Percentiles rank a stretch among this genome's conserved stretches.
These are phyloP conservation scores for Pterocles burchelli DNA, from an alignment of 2,113 vertebrate species.

Conservation along the genomic window DNA sequence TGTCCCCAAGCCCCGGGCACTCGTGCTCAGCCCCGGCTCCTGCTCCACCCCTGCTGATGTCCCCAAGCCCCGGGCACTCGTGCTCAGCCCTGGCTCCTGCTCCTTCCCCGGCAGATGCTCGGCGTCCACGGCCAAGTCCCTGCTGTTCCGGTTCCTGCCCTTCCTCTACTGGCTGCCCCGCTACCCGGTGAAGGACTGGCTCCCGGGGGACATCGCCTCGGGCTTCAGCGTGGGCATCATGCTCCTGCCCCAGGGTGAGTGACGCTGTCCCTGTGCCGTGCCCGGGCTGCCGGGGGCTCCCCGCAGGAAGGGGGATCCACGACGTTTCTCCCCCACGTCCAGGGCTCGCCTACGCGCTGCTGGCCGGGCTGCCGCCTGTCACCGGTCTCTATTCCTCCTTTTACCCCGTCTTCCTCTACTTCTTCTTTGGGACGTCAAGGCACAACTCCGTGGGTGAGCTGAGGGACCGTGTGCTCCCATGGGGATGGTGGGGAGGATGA, in stretches of 20 bases:
- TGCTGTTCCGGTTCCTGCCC: constrained; percentile 80
- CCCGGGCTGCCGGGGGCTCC: not conserved
- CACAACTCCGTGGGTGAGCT: constrained; percentile 92
- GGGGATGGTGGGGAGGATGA: not conserved
- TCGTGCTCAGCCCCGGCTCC: not conserved
- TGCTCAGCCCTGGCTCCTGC: not conserved
- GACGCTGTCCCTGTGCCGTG: too few relatives aligned
- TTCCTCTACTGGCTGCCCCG: constrained; percentile 86
- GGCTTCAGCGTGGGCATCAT: constrained; percentile 94
- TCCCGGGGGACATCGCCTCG: constrained; percentile 83
- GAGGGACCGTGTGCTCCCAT: not conserved
- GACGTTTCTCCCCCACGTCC: not conserved
- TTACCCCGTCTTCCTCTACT: constrained; percentile 90
- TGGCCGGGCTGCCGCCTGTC: constrained; percentile 88
- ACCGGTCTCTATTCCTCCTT: constrained; percentile 91
- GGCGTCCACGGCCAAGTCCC: constrained; percentile 54
- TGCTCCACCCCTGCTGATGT: not conserved
- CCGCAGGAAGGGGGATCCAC: accelerated
- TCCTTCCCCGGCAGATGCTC: constrained; percentile 81
- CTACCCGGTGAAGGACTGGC: constrained; percentile 87
- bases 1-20: not conserved
- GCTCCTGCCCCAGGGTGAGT: constrained; percentile 92
- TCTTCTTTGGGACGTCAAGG: constrained; percentile 91
- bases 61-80: not conserved
- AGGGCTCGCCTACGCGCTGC: constrained; percentile 93